Percentiles rank a stretch among this genome's conserved stretches.
Evolutionary conservation across 2,113 vertebrate species (phyloP).

Genomic region (Alaudala cheleensis): DNA sequence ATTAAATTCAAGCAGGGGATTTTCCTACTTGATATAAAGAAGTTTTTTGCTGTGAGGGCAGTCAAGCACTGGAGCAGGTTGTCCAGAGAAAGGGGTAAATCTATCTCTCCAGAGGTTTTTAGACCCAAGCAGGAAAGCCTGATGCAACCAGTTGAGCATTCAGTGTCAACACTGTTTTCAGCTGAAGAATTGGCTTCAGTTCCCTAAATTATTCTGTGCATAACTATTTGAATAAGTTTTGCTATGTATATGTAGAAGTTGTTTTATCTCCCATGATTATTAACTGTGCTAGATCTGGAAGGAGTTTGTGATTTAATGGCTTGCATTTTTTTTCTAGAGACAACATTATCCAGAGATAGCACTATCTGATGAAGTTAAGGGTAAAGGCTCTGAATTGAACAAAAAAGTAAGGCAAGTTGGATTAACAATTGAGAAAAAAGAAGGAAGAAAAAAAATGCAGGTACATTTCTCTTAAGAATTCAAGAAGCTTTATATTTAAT

Average conservation of each 20-base stretch:
- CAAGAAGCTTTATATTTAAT: neutral
- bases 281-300: neutral
- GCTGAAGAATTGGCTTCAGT: neutral
- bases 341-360: constrained; percentile 47
- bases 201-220: neutral
- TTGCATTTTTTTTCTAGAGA: constrained; percentile 31
- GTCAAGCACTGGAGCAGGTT: neutral
- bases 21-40: neutral
- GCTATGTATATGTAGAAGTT: neutral
- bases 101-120: neutral
- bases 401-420: constrained; percentile 50
- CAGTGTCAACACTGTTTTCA: neutral
- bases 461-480: constrained; percentile 1
- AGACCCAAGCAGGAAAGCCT: neutral
- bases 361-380: constrained; percentile 41
- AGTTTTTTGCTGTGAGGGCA: neutral
- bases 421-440: constrained; percentile 50
- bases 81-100: neutral
- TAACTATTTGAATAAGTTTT: neutral
- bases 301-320: neutral
- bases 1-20: neutral
- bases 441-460: constrained; percentile 64
- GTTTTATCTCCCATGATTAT: neutral
- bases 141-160: neutral
- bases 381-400: constrained; percentile 42